Evolutionary conservation across 1,140 invertebrate species (phyloP), one percentile per base, ranked within the genome.

Genomic region (Cotesia chilonis): DNA sequence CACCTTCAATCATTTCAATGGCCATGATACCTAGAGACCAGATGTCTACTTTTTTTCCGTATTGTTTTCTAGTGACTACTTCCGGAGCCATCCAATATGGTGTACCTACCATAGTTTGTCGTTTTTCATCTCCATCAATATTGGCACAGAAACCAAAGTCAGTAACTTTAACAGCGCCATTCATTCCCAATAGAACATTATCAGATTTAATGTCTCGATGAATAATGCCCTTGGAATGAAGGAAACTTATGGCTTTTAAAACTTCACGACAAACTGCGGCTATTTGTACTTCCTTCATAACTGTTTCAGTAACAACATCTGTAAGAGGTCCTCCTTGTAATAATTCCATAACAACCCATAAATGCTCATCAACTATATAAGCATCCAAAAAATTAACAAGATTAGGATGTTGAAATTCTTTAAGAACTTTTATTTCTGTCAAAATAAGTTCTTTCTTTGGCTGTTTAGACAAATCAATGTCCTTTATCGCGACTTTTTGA

Each of bases 71-170:
- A 0, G 93, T 94, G 0, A 94, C 94, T 7, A 99, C 97, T 83
- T 97, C 95, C 0, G 95, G 95, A 0, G 95, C 95, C 90, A 92
- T 92, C 90, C 90, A 90, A 79, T 94, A 94, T 0, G 94, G 94
- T 3, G 95, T 96, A 9, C 95, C 94, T 59, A 99, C 97, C 94
- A 99, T 96, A 0, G 98, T 99, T 80, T 97, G 95, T 51, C 98
- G 86, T 83, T 99, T 98, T 81, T 97, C 97, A 79, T 99, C 95
- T 28, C 93, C 94, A 51, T 93, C 90, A 69, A 95, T 94, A 76
- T 95, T 95, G 73, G 96, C 91, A 88, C 97, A 99, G 85, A 99
- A 99, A 20, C 98, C 98, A 87, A 99, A 99, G 86, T 99, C 98
- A 12, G 97, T 99, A 0, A 99, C 93, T 91, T 99, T 99, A 0